Percentiles rank a stretch among this genome's conserved stretches.
Conservation (phyloP, 2,113 vertebrate genomes). For the Girardinichthys multiradiatus region DNA sequence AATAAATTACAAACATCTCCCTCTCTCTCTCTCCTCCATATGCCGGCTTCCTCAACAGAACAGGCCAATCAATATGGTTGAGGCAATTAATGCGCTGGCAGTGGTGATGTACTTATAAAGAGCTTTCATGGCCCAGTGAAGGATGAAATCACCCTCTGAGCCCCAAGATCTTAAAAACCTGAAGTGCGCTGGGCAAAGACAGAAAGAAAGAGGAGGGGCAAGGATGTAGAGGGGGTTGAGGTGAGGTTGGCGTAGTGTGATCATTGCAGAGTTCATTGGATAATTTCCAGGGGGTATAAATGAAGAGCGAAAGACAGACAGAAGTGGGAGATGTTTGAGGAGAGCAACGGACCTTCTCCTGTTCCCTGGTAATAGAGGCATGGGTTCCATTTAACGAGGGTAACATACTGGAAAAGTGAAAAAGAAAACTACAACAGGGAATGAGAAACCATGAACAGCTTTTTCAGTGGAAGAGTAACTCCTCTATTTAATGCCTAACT, state of each 20-base stretch:
- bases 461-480: slow-evolving; percentile 34
- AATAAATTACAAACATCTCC: background rate
- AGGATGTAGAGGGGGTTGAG: background rate
- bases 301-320: slow-evolving; percentile 22
- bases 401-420: background rate
- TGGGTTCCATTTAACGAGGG: slow-evolving; percentile 16
- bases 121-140: slow-evolving; percentile 77
- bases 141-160: slow-evolving; percentile 74
- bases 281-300: slow-evolving; percentile 31
- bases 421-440: background rate
- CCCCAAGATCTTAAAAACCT: slow-evolving; percentile 61
- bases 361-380: slow-evolving; percentile 31
- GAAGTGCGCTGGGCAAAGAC: slow-evolving; percentile 40
- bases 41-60: slow-evolving; percentile 59
- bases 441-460: slow-evolving; percentile 22
- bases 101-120: slow-evolving; percentile 70
- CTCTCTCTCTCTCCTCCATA: slow-evolving; percentile 34
- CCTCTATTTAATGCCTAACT: slow-evolving; percentile 49
- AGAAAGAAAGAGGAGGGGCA: slow-evolving; percentile 6
- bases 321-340: slow-evolving; percentile 32
- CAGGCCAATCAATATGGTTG: slow-evolving; percentile 68
- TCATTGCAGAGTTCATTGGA: slow-evolving; percentile 29
- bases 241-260: background rate
- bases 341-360: slow-evolving; percentile 35
- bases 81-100: slow-evolving; percentile 68